Base-by-base conservation (phyloP, 35 echinoderm and acorn worm genomes). In the Apostichopus japonicus region DNA sequence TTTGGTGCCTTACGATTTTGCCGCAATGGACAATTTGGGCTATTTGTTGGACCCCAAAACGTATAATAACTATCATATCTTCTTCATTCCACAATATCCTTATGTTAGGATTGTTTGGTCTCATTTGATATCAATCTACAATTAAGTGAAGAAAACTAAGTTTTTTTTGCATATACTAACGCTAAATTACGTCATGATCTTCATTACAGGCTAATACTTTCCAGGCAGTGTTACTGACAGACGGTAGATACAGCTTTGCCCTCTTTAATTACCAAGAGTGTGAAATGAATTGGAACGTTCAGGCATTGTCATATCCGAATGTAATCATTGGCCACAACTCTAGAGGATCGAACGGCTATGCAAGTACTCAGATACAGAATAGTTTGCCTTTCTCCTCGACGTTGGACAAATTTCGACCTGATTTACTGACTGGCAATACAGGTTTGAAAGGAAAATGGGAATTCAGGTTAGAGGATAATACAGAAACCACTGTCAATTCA, bases 281-380 rank as follows among this genome's bases (percentile, higher is more conserved):
- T 92, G 72, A 88, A 10, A 94, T 94, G 95, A 87, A 67, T 10
- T 96, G 95, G 95, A 91, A 96, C 79, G 1, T 23, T 14, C 57
- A 75, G 0, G 7, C 90, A 10, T 16, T 91, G 5, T 17, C 54
- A 5, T 16, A 91, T 10, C 76, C 54, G 0, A 73, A 93, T 67
- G 95, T 93, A 65, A 96, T 96, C 63, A 91, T 91, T 14, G 95
- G 95, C 0, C 93, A 87, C 88, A 91, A 58, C 54, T 21, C 14
- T 25, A 73, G 53, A 1, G 55, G 72, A 16, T 51, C 24, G 7
- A 22, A 22, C 1, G 7, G 25, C 8, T 84, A 19, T 59, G 52
- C 17, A 6, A 91, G 83, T 24, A 53, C 62, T 1, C 86, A 93
- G 24, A 55, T 91, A 55, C 56, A 78, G 67, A 78, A 23, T 11